These are phyloP conservation scores for Epinotia nisella DNA, from an alignment of 2,888 invertebrate species.

Conservation along the genomic window DNA sequence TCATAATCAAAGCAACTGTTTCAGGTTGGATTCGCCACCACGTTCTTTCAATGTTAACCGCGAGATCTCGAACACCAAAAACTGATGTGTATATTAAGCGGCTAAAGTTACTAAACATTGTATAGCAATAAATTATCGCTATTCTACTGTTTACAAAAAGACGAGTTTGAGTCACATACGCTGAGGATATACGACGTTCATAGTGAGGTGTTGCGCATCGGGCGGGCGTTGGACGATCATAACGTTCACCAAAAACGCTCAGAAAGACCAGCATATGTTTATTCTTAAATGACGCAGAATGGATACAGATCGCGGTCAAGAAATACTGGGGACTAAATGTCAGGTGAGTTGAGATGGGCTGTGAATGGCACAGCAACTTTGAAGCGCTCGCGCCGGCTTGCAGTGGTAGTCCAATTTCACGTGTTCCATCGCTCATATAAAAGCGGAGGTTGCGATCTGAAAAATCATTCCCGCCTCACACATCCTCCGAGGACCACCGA, in stretches of 20 bases:
- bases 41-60: background rate
- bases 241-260: background rate
- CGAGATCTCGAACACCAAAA: background rate
- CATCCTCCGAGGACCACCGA: slow-evolving; percentile 74
- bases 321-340: background rate
- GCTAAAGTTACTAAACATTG: slow-evolving; percentile 8
- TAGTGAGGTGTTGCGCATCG: slow-evolving; percentile 30
- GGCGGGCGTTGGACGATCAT: slow-evolving; percentile 51
- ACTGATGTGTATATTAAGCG: slow-evolving; percentile 1
- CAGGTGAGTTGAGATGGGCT: background rate
- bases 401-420: slow-evolving; percentile 76
- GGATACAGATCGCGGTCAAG: background rate
- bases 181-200: background rate
- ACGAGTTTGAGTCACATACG: background rate
- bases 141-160: background rate
- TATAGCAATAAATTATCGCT: slow-evolving; percentile 27
- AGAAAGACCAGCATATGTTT: background rate
- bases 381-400: slow-evolving; percentile 55
- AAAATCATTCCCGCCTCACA: slow-evolving; percentile 81
- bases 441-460: slow-evolving; percentile 75
- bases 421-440: slow-evolving; percentile 73
- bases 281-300: background rate
- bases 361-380: slow-evolving; percentile 6
- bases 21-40: background rate
- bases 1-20: background rate